Evolutionary conservation across 1,140 invertebrate genomes (phyloP).

Genomic region (Drosophila bocki): DNA sequence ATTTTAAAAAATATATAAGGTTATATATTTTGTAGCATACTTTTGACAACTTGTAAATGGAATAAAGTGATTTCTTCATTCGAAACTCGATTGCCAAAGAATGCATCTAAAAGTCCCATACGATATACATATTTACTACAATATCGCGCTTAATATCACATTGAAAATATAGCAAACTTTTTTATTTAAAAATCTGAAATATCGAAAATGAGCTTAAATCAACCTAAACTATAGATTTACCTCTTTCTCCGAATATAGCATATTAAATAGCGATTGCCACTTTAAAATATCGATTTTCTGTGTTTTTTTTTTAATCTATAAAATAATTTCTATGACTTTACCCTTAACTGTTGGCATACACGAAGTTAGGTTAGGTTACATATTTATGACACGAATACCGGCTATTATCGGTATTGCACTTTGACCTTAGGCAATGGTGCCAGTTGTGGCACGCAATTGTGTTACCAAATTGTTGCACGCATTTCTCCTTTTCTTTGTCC

Average conservation of each 20-base stretch:
- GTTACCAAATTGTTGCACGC: constrained; percentile 49
- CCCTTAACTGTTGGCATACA: neutral
- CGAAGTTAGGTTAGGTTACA: constrained; percentile 4
- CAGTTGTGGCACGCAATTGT: constrained; percentile 37
- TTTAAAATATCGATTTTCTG: neutral
- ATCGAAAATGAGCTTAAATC: too few relatives aligned
- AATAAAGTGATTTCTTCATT: neutral
- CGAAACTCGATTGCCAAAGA: too few relatives aligned
- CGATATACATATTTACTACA: too few relatives aligned
- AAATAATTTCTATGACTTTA: neutral
- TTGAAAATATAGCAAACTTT: too few relatives aligned
- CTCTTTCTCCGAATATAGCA: neutral
- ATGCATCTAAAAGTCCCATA: too few relatives aligned
- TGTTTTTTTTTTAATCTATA: neutral
- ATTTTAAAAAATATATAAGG: neutral
- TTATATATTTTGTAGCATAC: neutral
- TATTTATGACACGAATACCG: constrained; percentile 43
- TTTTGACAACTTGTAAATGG: neutral
- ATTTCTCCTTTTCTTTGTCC: neutral
- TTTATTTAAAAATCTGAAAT: too few relatives aligned
- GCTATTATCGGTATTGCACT: constrained; percentile 43
- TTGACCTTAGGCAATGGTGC: constrained; percentile 57
- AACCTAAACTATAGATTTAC: too few relatives aligned
- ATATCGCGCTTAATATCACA: too few relatives aligned
- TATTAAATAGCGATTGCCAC: neutral